These are phyloP conservation scores for Megaptera novaeangliae DNA, from an alignment of 2,113 vertebrate genomes.

Conservation along the genomic window DNA sequence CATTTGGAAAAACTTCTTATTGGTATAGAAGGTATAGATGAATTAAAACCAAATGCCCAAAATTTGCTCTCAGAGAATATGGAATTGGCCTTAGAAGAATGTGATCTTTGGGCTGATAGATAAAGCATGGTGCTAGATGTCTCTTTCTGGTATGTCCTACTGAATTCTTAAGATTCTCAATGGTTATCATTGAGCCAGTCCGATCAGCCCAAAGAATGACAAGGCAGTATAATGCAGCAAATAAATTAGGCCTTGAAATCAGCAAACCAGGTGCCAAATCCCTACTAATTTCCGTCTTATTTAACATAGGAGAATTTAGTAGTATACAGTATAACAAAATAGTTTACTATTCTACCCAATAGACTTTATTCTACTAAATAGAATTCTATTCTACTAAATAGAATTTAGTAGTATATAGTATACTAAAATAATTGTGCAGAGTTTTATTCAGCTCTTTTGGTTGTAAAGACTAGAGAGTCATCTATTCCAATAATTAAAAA, in stretches of 20 bases:
- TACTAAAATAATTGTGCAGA: not conserved
- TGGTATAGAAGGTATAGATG: not conserved
- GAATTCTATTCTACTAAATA: not conserved
- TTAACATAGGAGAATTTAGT: not conserved
- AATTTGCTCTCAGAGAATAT: not conserved
- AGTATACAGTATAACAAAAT: not conserved
- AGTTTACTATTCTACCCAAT: not conserved
- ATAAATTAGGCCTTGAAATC: not conserved
- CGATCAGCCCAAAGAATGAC: not conserved
- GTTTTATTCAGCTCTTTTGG: not conserved
- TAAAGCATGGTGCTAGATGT: not conserved
- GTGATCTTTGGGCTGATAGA: not conserved
- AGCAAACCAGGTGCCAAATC: not conserved
- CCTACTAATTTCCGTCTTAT: not conserved
- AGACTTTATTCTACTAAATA: not conserved
- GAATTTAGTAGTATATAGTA: not conserved
- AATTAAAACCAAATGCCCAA: not conserved
- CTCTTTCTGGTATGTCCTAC: not conserved
- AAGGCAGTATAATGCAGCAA: not conserved
- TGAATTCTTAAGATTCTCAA: not conserved
- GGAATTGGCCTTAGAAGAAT: not conserved
- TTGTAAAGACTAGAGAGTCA: conserved; percentile 16
- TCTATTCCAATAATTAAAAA: not conserved
- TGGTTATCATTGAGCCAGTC: not conserved
- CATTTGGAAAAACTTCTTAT: not conserved